Percentiles rank a stretch among this genome's conserved stretches.
phyloP scores from a whole-genome alignment of 2,797 vertebrate species.

The Babyrousa celebensis region DNA sequence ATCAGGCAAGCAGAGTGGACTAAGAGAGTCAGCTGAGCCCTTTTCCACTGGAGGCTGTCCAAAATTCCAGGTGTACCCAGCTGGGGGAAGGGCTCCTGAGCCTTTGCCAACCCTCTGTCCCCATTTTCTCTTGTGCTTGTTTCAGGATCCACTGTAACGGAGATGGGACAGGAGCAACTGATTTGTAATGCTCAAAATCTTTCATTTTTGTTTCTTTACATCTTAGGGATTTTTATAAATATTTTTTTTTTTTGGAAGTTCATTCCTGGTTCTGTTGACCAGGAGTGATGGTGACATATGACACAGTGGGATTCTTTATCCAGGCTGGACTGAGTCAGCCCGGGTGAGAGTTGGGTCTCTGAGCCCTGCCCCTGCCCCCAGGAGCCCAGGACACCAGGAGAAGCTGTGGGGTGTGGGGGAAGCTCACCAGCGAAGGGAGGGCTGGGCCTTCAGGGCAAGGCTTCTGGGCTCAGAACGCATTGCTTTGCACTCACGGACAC shows the following conservation, averaged over 20 bases:
- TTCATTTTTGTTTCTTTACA: not conserved
- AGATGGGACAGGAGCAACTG: not conserved
- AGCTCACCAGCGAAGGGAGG: not conserved
- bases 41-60: not conserved
- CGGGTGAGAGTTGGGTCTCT: not conserved
- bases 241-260: not conserved
- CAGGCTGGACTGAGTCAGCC: not conserved
- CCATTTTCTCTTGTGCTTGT: not conserved
- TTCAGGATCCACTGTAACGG: too few species aligned
- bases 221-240: not conserved
- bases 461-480: not conserved
- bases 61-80: fast-evolving
- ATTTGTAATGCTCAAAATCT: fast-evolving
- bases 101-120: not conserved
- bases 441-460: not conserved
- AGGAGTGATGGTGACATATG: not conserved
- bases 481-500: not conserved
- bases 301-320: not conserved
- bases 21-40: not conserved
- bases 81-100: too few species aligned
- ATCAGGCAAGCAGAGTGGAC: fast-evolving
- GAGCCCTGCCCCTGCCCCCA: not conserved
- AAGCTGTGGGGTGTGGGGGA: not conserved
- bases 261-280: not conserved
- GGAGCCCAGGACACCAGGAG: not conserved